A percentile compares a stretch with the other conserved stretches of the same genome.
These are phyloP conservation scores for Epistrophella euchroma DNA, from an alignment of 2,888 invertebrate species.

Conservation along the genomic window DNA sequence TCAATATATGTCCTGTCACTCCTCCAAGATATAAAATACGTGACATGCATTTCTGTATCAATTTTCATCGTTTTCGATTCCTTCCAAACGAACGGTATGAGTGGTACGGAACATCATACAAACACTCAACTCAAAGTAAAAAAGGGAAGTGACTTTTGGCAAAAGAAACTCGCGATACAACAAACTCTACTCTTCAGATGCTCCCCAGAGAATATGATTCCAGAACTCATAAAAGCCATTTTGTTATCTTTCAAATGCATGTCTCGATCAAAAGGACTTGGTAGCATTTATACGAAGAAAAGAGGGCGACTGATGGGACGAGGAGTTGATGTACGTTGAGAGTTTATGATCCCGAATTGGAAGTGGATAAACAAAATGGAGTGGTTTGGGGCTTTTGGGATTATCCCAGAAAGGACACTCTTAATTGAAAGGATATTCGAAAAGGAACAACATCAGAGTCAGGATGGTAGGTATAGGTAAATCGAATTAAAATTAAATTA, in stretches of 20 bases:
- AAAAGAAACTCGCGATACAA: slow-evolving; percentile 43
- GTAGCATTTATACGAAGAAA: not conserved
- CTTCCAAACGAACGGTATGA: slow-evolving; percentile 6
- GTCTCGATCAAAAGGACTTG: slow-evolving; percentile 29
- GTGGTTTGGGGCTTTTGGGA: slow-evolving; percentile 57
- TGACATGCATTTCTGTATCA: slow-evolving; percentile 72
- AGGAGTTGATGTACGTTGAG: not conserved
- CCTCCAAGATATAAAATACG: slow-evolving; percentile 71
- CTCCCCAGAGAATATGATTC: slow-evolving; percentile 56
- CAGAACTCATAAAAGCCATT: slow-evolving; percentile 66
- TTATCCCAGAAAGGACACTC: slow-evolving; percentile 50
- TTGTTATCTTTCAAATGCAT: slow-evolving; percentile 70
- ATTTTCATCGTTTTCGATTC: slow-evolving; percentile 58
- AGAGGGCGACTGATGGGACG: not conserved
- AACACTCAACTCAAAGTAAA: slow-evolving; percentile 35
- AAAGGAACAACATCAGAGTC: slow-evolving; percentile 40
- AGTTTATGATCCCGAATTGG: not conserved
- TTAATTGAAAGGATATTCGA: slow-evolving; percentile 65
- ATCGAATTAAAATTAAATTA: slow-evolving; percentile 71
- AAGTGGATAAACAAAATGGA: slow-evolving; percentile 36
- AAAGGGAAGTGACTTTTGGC: slow-evolving; percentile 22
- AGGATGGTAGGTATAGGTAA: slow-evolving; percentile 23
- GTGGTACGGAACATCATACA: not conserved
- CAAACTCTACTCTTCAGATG: not conserved
- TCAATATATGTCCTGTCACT: slow-evolving; percentile 64